Conservation (phyloP, 2,888 invertebrate genomes). For the Eutolmus rufibarbis region DNA sequence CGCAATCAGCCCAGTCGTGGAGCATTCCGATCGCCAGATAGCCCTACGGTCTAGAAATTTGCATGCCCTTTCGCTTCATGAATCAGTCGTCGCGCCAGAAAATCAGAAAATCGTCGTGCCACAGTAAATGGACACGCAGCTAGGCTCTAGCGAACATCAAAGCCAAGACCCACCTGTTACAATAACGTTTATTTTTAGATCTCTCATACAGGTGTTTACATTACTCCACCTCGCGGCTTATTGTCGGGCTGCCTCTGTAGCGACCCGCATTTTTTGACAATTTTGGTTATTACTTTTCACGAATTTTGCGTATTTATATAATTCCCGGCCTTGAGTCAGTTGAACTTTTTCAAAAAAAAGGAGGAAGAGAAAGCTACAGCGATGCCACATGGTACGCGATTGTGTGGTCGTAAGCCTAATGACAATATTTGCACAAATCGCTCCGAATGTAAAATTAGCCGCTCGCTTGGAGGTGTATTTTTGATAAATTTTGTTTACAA, state of each 20-base stretch:
- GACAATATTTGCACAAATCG: slow-evolving; percentile 18
- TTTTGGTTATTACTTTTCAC: neutral
- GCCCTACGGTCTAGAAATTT: neutral
- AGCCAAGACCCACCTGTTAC: slow-evolving; percentile 46
- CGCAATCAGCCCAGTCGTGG: neutral
- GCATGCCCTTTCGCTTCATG: neutral
- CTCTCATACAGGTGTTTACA: slow-evolving; percentile 39
- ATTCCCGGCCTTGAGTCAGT: slow-evolving; percentile 14
- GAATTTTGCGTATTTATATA: slow-evolving; percentile 15
- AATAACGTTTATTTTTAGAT: slow-evolving; percentile 38
- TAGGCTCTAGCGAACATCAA: slow-evolving; percentile 18
- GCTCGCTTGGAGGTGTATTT: slow-evolving; percentile 30
- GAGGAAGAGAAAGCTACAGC: neutral
- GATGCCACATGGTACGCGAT: neutral
- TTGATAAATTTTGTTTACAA: slow-evolving; percentile 36
- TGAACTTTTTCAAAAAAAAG: neutral
- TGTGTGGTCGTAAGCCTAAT: slow-evolving; percentile 16
- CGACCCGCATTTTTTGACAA: neutral
- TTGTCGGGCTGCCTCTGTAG: neutral
- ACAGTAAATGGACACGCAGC: slow-evolving; percentile 18
- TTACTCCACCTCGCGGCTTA: neutral
- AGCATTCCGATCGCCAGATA: neutral
- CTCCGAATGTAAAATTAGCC: neutral
- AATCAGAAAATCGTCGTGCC: neutral
- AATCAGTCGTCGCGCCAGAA: neutral